These are phyloP conservation scores for Centropristis striata DNA, from an alignment of 2,113 vertebrate species.

Conservation along the genomic window DNA sequence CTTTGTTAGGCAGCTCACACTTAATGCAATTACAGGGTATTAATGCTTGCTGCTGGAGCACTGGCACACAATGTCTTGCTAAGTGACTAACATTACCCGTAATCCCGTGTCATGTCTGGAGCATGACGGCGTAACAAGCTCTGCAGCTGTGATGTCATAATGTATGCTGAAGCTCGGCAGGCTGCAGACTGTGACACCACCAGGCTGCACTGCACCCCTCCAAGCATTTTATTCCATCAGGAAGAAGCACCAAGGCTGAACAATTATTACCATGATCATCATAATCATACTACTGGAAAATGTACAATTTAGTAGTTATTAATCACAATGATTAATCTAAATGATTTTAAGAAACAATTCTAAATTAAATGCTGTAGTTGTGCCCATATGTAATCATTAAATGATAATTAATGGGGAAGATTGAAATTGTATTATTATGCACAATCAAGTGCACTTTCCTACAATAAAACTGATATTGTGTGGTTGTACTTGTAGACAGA, in stretches of 20 bases:
- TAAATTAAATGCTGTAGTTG: background rate
- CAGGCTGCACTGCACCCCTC: background rate
- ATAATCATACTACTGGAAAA: slow-evolving; percentile 8
- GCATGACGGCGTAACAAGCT: slow-evolving; percentile 42
- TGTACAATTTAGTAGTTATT: slow-evolving; percentile 5
- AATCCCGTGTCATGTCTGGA: slow-evolving; percentile 66
- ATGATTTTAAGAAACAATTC: background rate
- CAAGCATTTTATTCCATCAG: slow-evolving; percentile 1
- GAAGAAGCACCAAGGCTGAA: background rate
- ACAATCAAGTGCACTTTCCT: background rate
- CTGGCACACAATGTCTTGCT: slow-evolving; percentile 38
- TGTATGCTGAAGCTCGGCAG: background rate
- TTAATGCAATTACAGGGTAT: slow-evolving; percentile 70
- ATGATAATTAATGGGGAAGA: background rate
- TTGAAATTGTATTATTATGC: background rate
- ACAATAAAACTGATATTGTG: background rate
- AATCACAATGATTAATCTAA: slow-evolving; percentile 15
- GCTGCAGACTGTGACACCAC: slow-evolving; percentile 27
- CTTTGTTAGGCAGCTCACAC: slow-evolving; percentile 63
- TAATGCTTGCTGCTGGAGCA: slow-evolving; percentile 43
- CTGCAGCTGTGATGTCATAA: slow-evolving; percentile 56
- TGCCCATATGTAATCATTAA: background rate
- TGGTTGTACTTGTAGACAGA: background rate
- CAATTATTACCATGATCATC: background rate
- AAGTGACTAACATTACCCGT: slow-evolving; percentile 57